Percentiles rank a stretch among this genome's conserved stretches.
Evolutionary conservation across 2,888 invertebrate genomes (phyloP).

Genomic region (Rapana venosa): DNA sequence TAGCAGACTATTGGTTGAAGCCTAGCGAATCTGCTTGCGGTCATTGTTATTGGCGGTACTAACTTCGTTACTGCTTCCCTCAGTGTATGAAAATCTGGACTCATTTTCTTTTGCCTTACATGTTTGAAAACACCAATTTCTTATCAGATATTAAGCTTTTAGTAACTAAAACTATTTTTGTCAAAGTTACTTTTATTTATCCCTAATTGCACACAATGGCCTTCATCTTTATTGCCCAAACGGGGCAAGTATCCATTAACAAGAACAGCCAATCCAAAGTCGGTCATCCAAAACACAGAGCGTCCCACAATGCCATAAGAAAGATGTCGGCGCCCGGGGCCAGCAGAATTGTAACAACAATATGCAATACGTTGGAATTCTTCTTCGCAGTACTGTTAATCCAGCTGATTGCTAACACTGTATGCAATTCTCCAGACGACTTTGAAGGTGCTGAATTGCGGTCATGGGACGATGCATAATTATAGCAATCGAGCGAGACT

Average conservation of each 20-base stretch:
- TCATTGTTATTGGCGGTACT: constrained; percentile 15
- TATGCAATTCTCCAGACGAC: constrained; percentile 45
- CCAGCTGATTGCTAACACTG: constrained; percentile 43
- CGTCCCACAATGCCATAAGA: constrained; percentile 14
- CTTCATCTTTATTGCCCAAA: background rate
- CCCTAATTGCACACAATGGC: background rate
- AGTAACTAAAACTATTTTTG: background rate
- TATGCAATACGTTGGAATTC: constrained; percentile 42
- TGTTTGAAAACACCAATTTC: background rate
- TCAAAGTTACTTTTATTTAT: background rate
- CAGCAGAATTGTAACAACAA: background rate
- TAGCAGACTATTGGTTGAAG: background rate
- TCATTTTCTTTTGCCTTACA: background rate
- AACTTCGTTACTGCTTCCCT: constrained; percentile 35
- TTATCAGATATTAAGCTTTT: background rate
- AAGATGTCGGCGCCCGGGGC: constrained; percentile 55
- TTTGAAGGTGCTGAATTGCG: constrained; percentile 43
- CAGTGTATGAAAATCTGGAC: too few relatives aligned
- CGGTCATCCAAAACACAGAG: background rate
- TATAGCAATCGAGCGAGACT: too few relatives aligned
- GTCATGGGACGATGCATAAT: too few relatives aligned
- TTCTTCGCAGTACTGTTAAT: constrained; percentile 43
- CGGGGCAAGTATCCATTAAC: background rate
- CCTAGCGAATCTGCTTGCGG: background rate
- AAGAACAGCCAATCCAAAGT: constrained; percentile 28